Percentiles rank a stretch among this genome's conserved stretches.
Conservation (phyloP, 2,797 vertebrate genomes). For the Hypotaenidia philippensis region DNA sequence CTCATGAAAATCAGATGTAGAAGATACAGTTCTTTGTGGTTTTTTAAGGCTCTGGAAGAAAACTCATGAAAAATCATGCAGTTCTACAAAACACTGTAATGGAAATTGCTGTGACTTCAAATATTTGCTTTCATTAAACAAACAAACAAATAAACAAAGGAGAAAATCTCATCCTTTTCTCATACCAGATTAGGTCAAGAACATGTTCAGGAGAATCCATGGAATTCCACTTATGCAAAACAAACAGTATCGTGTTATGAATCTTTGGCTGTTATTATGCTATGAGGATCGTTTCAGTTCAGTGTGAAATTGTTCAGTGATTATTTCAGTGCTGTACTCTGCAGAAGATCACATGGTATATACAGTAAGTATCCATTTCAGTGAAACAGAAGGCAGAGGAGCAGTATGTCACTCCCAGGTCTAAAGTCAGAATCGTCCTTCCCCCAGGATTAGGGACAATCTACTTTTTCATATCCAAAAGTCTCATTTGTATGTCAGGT, state of each 20-base stretch:
- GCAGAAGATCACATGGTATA: not conserved
- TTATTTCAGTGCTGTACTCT: not conserved
- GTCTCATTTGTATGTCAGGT: not conserved
- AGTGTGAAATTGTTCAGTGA: slow-evolving; percentile 23
- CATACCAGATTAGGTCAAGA: not conserved
- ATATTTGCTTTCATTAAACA: not conserved
- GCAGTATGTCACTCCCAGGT: not conserved
- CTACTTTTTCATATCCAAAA: not conserved
- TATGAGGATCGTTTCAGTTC: not conserved
- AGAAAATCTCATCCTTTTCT: not conserved
- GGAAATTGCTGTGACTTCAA: not conserved
- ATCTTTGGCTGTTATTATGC: not conserved
- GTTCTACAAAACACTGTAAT: not conserved
- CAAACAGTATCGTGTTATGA: not conserved
- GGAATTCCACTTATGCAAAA: not conserved
- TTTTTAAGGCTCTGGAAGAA: not conserved
- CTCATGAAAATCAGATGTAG: not conserved
- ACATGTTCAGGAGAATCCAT: not conserved
- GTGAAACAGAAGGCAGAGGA: not conserved
- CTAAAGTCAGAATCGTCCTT: not conserved
- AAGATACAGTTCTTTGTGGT: not conserved
- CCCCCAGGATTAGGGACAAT: not conserved
- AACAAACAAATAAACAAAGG: not conserved
- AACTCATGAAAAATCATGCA: not conserved
- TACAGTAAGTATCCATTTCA: slow-evolving; percentile 9